Evolutionary conservation across 2,888 invertebrate genomes (phyloP).

Genomic region (Fissipunctia ypsillon): DNA sequence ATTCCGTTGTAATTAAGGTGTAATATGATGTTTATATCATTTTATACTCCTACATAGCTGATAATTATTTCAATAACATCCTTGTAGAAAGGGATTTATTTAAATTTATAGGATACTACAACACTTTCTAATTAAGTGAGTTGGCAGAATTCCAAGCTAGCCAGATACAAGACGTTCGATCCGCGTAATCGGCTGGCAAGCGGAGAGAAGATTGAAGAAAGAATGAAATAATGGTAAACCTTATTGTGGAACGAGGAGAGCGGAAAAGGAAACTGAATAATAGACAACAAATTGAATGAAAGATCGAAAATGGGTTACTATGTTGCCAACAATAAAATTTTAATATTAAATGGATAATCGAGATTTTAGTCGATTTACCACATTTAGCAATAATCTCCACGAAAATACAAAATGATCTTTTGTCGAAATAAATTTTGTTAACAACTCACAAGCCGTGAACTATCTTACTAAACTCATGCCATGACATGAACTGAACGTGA

Average conservation of each 20-base stretch:
- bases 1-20: slow-evolving; percentile 29
- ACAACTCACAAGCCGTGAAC: background rate
- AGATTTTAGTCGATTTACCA: slow-evolving; percentile 1
- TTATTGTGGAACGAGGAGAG: background rate
- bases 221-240: too few species aligned
- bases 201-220: slow-evolving; percentile 72
- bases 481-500: background rate
- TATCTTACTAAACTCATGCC: background rate
- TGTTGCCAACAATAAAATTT: slow-evolving; percentile 26
- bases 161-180: slow-evolving; percentile 71
- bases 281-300: slow-evolving; percentile 35
- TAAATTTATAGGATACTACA: slow-evolving; percentile 46
- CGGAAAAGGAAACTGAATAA: slow-evolving; percentile 55
- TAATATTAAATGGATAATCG: fast-evolving
- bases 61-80: slow-evolving; percentile 37
- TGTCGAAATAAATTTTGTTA: background rate
- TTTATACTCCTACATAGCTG: slow-evolving; percentile 45
- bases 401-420: background rate
- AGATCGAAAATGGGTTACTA: slow-evolving; percentile 6
- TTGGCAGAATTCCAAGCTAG: slow-evolving; percentile 74
- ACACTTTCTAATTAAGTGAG: slow-evolving; percentile 68
- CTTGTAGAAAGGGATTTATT: slow-evolving; percentile 29
- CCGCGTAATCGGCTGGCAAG: slow-evolving; percentile 74
- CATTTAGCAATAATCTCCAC: background rate
- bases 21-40: slow-evolving; percentile 25